Percentiles rank a stretch among this genome's conserved stretches.
These are phyloP conservation scores for Pollachius pollachius DNA, from an alignment of 2,113 vertebrate genomes.

Conservation along the genomic window DNA sequence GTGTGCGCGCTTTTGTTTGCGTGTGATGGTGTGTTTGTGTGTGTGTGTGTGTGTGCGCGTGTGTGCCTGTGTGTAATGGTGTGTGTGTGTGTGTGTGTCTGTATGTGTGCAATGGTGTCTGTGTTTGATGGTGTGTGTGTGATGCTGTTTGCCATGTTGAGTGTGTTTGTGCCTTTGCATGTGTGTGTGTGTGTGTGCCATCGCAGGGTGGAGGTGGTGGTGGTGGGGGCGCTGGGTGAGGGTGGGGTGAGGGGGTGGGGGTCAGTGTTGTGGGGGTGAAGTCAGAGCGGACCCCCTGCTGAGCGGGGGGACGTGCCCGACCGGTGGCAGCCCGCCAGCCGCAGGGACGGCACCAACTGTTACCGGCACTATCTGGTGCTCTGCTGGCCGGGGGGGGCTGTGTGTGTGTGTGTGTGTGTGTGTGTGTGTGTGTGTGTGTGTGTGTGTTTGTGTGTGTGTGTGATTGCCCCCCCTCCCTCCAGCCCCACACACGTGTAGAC, in stretches of 20 bases:
- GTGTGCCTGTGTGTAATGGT: too few relatives aligned
- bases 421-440: neutral
- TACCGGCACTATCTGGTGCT: constrained; percentile 44
- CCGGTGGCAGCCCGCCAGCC: constrained; percentile 61
- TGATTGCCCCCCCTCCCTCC: neutral
- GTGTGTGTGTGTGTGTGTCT: too few relatives aligned
- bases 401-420: neutral
- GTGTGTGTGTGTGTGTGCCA: neutral
- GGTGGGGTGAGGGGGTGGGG: constrained; percentile 47
- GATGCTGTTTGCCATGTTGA: too few relatives aligned
- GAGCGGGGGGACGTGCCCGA: constrained; percentile 41
- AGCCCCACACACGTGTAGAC: neutral
- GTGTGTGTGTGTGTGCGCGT: too few relatives aligned
- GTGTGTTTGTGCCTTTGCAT: too few relatives aligned
- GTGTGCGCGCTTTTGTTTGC: too few relatives aligned
- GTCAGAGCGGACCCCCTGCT: neutral
- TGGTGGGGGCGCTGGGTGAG: constrained; percentile 20
- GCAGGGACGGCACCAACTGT: constrained; percentile 69
- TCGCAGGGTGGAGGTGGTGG: too few relatives aligned
- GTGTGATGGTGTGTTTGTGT: too few relatives aligned
- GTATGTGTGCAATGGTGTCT: too few relatives aligned
- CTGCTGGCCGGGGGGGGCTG: neutral
- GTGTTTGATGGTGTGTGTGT: too few relatives aligned
- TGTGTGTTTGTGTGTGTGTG: neutral
- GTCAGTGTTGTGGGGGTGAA: constrained; percentile 40